phyloP scores from a whole-genome alignment of 2,888 invertebrate genomes.

The Amaurobius ferox region DNA sequence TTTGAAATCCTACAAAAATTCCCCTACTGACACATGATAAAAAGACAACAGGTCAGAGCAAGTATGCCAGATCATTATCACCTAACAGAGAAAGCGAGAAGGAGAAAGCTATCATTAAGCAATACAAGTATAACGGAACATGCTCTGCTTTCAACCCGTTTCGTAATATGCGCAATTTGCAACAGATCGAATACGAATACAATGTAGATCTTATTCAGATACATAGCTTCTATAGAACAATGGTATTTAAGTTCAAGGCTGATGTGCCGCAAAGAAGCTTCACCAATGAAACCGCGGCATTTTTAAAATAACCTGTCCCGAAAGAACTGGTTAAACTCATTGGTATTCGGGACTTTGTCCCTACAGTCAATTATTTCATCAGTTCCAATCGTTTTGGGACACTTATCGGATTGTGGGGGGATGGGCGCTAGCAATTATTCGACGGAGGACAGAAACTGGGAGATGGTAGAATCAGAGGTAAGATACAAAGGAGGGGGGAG shows the following conservation, averaged over 20 bases:
- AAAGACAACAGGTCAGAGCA: too few relatives aligned
- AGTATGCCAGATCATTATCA: too few relatives aligned
- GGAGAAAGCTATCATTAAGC: too few relatives aligned
- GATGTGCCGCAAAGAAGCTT: neutral
- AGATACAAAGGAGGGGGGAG: neutral
- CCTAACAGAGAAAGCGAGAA: too few relatives aligned
- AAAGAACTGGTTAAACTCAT: conserved; percentile 25
- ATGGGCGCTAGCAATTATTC: conserved; percentile 38
- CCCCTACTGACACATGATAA: too few relatives aligned
- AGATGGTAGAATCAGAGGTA: neutral
- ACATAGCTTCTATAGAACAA: neutral
- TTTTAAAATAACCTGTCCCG: neutral
- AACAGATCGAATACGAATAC: neutral
- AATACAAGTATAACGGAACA: neutral
- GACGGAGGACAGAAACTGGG: conserved; percentile 23
- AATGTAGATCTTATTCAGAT: neutral
- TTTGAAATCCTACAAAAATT: too few relatives aligned
- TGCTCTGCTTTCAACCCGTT: neutral
- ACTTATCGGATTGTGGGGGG: conserved; percentile 64
- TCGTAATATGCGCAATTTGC: neutral
- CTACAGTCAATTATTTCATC: conserved; percentile 63
- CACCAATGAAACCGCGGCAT: neutral
- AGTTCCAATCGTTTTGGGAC: conserved; percentile 57
- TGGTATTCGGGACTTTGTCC: conserved; percentile 44
- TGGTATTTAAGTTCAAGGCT: neutral